Base-by-base conservation (phyloP, 1,140 invertebrate species). In the Leptoteleia sp. region DNA sequence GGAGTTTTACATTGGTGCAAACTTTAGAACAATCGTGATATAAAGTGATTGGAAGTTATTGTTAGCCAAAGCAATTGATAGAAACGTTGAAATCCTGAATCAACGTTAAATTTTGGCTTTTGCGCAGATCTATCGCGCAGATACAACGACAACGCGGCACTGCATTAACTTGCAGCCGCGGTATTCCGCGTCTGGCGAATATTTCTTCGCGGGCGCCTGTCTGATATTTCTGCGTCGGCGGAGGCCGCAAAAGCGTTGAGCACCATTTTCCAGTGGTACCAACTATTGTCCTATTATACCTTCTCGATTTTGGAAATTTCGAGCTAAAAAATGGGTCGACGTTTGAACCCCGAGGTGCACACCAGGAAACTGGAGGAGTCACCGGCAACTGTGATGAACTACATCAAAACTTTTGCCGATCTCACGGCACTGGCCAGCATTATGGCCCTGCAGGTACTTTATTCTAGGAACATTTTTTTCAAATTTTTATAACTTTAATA, bases 391-490 rank as follows among this genome's bases (percentile, higher is more conserved):
- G 82, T 83, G 57, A 81, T 84, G 37, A 78, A 70, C 37, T 83
- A 84, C 37, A 47, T 87, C 11, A 80, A 71, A 57, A 84, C 84
- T 5, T 73, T 87, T 16, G 84, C 85, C 19, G 85, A 87, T 42
- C 67, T 87, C 27, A 83, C 83, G 0, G 84, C 83, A 31, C 73
- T 87, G 65, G 85, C 86, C 12, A 85, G 85, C 59, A 86, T 87
- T 37, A 57, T 87, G 57, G 84, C 84, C 3, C 70, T 85, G 16
- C 84, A 87, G 86, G 86, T 87, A 86, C n/a, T n/a, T n/a, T n/a
- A n/a, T n/a, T n/a, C n/a, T n/a, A n/a, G n/a, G n/a, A n/a, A n/a
- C n/a, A n/a, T n/a, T n/a, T n/a, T n/a, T n/a, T n/a, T n/a, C n/a
- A n/a, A n/a, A n/a, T n/a, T n/a, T n/a, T n/a, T n/a, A n/a, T n/a